These are phyloP conservation scores for Syrrhaptes paradoxus DNA, from an alignment of 2,113 vertebrate genomes.

Conservation along the genomic window DNA sequence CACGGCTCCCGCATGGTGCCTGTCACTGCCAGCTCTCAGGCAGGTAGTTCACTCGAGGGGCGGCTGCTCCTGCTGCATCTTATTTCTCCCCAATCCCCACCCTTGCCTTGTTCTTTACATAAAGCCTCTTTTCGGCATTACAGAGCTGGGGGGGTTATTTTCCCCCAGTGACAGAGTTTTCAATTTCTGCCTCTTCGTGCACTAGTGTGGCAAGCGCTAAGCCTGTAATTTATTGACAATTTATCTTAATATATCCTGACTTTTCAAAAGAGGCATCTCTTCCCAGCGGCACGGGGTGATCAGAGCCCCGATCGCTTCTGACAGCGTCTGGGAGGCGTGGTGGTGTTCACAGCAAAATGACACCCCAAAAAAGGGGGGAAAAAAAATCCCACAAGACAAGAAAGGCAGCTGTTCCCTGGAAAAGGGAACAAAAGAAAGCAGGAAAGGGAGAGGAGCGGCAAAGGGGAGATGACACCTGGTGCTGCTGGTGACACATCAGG, in stretches of 20 bases:
- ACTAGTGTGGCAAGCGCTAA: not conserved
- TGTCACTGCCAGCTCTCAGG: accelerated
- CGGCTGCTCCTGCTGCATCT: not conserved
- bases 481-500: not conserved
- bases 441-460: not conserved
- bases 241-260: conserved; percentile 20
- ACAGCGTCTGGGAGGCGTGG: not conserved
- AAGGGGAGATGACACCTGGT: not conserved
- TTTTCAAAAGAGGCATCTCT: conserved; percentile 2
- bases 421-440: not conserved
- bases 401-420: not conserved
- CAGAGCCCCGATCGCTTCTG: not conserved
- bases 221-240: conserved; percentile 20
- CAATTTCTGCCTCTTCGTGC: not conserved
- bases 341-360: not conserved
- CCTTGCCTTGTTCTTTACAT: not conserved
- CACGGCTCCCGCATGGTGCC: too few relatives aligned
- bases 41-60: not conserved
- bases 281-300: not conserved
- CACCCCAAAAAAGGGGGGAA: not conserved
- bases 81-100: not conserved
- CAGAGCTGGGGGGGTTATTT: not conserved
- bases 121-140: not conserved
- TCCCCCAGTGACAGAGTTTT: not conserved
- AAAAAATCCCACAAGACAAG: accelerated